phyloP scores from a whole-genome alignment of 2,888 invertebrate species.

The Neoitamus cyanurus region DNA sequence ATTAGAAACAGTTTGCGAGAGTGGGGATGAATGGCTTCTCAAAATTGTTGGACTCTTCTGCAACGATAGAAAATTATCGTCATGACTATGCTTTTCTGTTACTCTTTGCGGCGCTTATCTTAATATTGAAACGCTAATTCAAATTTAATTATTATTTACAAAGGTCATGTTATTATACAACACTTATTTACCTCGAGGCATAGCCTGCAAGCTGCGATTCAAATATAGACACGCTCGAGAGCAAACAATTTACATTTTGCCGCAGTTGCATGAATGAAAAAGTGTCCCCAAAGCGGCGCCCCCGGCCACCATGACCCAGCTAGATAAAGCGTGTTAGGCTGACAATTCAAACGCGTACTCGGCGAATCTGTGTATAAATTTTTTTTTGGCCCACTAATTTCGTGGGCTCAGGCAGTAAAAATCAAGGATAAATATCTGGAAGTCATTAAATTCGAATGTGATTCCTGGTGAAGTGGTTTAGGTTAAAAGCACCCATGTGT shows the following conservation, averaged over 20 bases:
- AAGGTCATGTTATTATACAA: too few relatives aligned
- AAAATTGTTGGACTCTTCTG: too few relatives aligned
- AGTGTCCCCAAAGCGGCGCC: neutral
- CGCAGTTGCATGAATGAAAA: neutral
- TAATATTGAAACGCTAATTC: too few relatives aligned
- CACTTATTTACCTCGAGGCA: too few relatives aligned
- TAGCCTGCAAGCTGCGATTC: too few relatives aligned
- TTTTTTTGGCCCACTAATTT: neutral
- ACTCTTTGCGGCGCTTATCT: too few relatives aligned
- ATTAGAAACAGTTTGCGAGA: too few relatives aligned
- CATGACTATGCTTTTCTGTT: too few relatives aligned
- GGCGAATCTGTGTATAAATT: neutral
- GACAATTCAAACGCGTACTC: neutral
- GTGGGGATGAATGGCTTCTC: too few relatives aligned
- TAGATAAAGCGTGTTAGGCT: neutral
- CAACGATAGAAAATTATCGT: too few relatives aligned
- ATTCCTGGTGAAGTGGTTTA: conserved; percentile 1
- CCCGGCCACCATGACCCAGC: neutral
- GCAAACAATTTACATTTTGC: neutral
- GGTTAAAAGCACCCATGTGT: conserved; percentile 7
- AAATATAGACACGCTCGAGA: too few relatives aligned
- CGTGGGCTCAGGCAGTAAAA: neutral
- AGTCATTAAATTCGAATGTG: conserved; percentile 19
- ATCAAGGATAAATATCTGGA: neutral
- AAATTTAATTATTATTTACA: too few relatives aligned